Evolutionary conservation across 2,797 vertebrate species (phyloP).

Genomic region (Gorsachius magnificus): DNA sequence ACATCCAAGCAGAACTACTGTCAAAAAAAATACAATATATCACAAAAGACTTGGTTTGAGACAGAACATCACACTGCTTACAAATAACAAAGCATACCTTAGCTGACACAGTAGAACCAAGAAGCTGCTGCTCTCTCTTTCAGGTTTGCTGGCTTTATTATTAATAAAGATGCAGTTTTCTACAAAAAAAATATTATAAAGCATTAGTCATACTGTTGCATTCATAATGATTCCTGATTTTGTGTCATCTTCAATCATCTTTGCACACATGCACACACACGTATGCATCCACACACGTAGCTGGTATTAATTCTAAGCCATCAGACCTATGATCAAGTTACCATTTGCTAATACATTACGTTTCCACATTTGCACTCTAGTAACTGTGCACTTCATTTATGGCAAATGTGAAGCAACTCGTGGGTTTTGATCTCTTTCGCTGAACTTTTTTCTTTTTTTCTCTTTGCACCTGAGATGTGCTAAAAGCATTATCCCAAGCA

Average conservation of each 20-base stretch:
- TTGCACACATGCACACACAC: no score
- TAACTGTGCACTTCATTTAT: background rate
- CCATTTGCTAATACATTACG: accelerated
- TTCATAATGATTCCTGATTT: background rate
- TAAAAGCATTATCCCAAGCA: background rate
- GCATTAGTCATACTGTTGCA: background rate
- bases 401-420: background rate
- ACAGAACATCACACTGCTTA: background rate
- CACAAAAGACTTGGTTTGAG: background rate
- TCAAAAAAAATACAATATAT: background rate
- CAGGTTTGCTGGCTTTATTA: background rate
- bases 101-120: background rate
- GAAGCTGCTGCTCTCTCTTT: background rate
- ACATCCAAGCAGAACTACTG: background rate
- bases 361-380: background rate
- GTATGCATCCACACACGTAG: background rate
- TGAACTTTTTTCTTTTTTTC: background rate
- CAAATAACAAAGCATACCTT: background rate
- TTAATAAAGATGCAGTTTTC: background rate
- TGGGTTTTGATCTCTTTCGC: background rate
- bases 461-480: background rate
- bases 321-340: background rate
- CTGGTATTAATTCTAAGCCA: background rate
- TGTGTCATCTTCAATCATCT: background rate
- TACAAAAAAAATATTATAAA: background rate